These are phyloP conservation scores for Apodemus agrarius DNA, from an alignment of 2,797 vertebrate species.

Conservation along the genomic window DNA sequence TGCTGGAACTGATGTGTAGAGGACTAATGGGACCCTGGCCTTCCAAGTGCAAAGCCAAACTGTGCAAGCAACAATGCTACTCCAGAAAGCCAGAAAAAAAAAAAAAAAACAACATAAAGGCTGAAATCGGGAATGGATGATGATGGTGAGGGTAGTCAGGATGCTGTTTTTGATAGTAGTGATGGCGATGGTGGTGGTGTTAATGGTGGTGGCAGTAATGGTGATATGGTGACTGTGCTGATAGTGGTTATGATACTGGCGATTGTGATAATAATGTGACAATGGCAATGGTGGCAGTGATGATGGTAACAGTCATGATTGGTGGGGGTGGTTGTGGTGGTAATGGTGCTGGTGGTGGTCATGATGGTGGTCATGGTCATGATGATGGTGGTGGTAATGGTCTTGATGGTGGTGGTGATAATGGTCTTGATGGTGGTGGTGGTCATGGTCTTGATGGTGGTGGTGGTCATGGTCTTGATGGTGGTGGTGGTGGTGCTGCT, in stretches of 20 bases:
- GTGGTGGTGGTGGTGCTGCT: fast-evolving
- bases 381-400: fast-evolving
- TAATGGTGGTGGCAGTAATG: fast-evolving
- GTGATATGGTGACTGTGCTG: fast-evolving
- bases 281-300: background rate
- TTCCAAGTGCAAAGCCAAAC: background rate
- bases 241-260: fast-evolving
- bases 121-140: too few relatives aligned
- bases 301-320: too few relatives aligned
- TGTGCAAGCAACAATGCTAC: fast-evolving
- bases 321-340: fast-evolving
- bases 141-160: background rate
- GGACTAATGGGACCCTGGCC: background rate
- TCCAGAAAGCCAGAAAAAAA: background rate
- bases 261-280: background rate
- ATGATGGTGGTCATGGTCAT: too few relatives aligned
- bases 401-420: fast-evolving
- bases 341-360: fast-evolving
- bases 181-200: fast-evolving
- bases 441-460: fast-evolving
- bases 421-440: fast-evolving
- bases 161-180: fast-evolving
- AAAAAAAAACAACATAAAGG: fast-evolving
- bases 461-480: fast-evolving
- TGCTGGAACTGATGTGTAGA: background rate